Percentiles rank a stretch among this genome's conserved stretches.
Conservation (phyloP, 1,140 invertebrate genomes). For the Atta colombica region DNA sequence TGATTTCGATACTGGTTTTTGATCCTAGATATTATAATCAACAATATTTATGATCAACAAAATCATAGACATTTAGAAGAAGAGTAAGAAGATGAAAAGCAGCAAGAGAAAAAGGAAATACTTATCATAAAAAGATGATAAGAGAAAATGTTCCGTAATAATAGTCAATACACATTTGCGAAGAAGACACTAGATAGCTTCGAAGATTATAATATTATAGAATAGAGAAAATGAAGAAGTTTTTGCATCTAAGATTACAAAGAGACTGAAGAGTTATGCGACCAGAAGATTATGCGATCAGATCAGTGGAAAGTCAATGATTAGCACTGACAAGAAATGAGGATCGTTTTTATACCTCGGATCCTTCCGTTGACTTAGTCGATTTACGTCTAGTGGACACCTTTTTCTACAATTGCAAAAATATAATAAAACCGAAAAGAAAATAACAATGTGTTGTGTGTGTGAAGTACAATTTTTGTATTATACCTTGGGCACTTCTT, state of each 20-base stretch:
- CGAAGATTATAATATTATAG: conserved; percentile 27
- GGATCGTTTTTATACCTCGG: conserved; percentile 66
- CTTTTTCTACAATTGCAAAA: conserved; percentile 66
- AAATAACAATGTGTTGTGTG: neutral
- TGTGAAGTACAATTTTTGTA: conserved; percentile 12
- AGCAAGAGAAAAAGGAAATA: neutral
- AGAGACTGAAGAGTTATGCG: neutral
- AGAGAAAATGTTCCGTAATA: neutral
- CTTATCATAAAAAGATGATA: conserved; percentile 15
- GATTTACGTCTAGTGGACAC: conserved; percentile 56
- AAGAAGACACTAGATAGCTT: conserved; percentile 8
- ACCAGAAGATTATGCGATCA: conserved; percentile 24
- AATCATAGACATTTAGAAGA: conserved; percentile 19
- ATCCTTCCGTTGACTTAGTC: conserved; percentile 56
- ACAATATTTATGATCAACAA: conserved; percentile 59
- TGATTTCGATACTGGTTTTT: conserved; percentile 66
- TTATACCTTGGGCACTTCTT: conserved; percentile 65
- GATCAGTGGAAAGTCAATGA: conserved; percentile 32
- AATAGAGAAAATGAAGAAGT: conserved; percentile 11
- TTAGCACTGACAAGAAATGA: conserved; percentile 26
- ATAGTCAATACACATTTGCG: neutral
- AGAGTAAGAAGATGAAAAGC: conserved; percentile 9
- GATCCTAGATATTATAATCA: conserved; percentile 39
- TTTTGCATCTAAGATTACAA: neutral
- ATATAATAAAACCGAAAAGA: conserved; percentile 19